A percentile compares a stretch with the other conserved stretches of the same genome.
These are phyloP conservation scores for Danio jaintianensis DNA, from an alignment of 2,797 vertebrate species.

Conservation along the genomic window DNA sequence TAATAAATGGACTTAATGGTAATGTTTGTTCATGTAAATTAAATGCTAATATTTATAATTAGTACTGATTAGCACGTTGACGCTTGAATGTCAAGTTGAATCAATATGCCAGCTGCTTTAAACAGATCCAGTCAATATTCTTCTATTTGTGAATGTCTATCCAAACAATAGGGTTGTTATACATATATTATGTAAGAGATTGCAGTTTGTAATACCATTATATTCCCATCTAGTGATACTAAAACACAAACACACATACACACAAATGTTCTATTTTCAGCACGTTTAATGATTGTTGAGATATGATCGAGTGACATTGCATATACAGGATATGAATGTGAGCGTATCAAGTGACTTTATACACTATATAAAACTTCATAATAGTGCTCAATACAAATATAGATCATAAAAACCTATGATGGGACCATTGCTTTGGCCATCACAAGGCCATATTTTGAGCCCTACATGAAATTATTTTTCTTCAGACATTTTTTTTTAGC, in stretches of 20 bases:
- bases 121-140: background rate
- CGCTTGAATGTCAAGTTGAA: conserved; percentile 18
- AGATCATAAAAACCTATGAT: conserved; percentile 40
- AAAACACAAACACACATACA: conserved; percentile 13
- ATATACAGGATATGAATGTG: conserved; percentile 51
- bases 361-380: conserved; percentile 54
- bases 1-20: background rate
- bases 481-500: background rate
- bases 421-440: conserved; percentile 35
- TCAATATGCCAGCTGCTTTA: background rate
- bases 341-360: conserved; percentile 48
- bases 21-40: conserved; percentile 2
- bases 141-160: background rate
- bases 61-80: background rate
- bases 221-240: background rate
- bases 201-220: background rate
- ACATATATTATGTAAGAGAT: background rate
- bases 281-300: conserved; percentile 51
- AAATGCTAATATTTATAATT: conserved; percentile 6
- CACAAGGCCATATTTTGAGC: conserved; percentile 23
- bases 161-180: background rate
- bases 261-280: background rate
- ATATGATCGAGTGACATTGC: conserved; percentile 48
- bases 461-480: conserved; percentile 26
- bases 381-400: conserved; percentile 55